Evolutionary conservation across 2,797 vertebrate genomes (phyloP).

Genomic region (Eulemur albifrons): DNA sequence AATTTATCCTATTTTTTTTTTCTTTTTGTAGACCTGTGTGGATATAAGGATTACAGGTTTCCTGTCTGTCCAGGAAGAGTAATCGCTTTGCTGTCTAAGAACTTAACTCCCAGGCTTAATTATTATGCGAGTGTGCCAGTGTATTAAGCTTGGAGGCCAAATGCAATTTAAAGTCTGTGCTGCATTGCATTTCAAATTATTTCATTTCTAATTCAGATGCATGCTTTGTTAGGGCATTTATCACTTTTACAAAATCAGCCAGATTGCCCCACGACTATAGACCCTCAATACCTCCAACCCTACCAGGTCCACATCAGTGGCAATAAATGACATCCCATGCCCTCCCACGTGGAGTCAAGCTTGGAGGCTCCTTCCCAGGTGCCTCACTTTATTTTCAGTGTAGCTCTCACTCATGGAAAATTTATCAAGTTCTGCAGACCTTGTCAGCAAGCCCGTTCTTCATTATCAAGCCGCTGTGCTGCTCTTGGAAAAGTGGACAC

Average conservation of each 20-base stretch:
- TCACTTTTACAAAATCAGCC: constrained; percentile 49
- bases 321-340: neutral
- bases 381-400: neutral
- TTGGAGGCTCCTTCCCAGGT: neutral
- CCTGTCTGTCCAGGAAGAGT: constrained; percentile 65
- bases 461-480: neutral
- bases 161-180: constrained; percentile 68
- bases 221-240: constrained; percentile 53
- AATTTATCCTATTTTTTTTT: constrained; percentile 2
- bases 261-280: neutral
- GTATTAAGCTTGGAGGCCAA: constrained; percentile 59
- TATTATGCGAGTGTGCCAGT: constrained; percentile 55
- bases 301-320: neutral
- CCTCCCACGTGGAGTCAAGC: neutral
- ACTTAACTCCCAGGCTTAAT: constrained; percentile 66
- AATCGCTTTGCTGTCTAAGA: constrained; percentile 64
- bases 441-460: constrained; percentile 5
- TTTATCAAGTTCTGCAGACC: neutral
- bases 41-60: constrained; percentile 64
- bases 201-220: constrained; percentile 69
- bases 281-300: neutral
- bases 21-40: neutral
- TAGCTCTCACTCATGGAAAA: neutral
- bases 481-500: neutral
- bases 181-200: constrained; percentile 72